These are phyloP conservation scores for Drosophila buzzatii DNA, from an alignment of 2,888 invertebrate genomes.

Conservation along the genomic window DNA sequence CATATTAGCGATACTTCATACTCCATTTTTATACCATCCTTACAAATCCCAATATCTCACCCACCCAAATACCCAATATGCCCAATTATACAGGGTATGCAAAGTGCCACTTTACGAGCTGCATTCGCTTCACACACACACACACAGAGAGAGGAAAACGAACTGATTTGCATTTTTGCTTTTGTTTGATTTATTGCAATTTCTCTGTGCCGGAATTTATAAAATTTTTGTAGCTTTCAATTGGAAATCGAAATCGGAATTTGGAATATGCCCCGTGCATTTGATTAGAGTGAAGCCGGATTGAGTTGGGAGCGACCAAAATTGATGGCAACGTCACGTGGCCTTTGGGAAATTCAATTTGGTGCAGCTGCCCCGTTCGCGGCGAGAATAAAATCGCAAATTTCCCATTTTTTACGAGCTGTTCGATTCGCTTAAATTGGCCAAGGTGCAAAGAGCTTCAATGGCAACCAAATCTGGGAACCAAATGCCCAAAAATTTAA, in stretches of 20 bases:
- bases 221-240: slow-evolving; percentile 38
- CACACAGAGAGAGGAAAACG: neutral
- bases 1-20: too few relatives aligned
- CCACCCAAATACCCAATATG: neutral
- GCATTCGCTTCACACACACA: slow-evolving; percentile 16
- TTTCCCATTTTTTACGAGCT: slow-evolving; percentile 30
- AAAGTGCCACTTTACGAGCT: slow-evolving; percentile 35
- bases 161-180: slow-evolving; percentile 67
- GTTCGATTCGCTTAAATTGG: neutral
- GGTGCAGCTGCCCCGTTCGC: slow-evolving; percentile 43
- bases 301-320: slow-evolving; percentile 8
- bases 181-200: slow-evolving; percentile 72
- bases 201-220: slow-evolving; percentile 55
- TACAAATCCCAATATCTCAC: too few relatives aligned
- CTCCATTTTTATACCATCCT: too few relatives aligned
- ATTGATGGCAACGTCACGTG: slow-evolving; percentile 47
- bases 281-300: slow-evolving; percentile 44
- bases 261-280: slow-evolving; percentile 29
- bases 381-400: slow-evolving; percentile 1
- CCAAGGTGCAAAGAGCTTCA: slow-evolving; percentile 9
- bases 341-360: slow-evolving; percentile 59
- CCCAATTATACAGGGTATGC: slow-evolving; percentile 20
- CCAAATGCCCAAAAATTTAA: slow-evolving; percentile 15
- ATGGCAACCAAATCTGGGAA: neutral
- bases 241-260: slow-evolving; percentile 34